phyloP scores from a whole-genome alignment of 2,797 vertebrate genomes.

The Carduelis carduelis region DNA sequence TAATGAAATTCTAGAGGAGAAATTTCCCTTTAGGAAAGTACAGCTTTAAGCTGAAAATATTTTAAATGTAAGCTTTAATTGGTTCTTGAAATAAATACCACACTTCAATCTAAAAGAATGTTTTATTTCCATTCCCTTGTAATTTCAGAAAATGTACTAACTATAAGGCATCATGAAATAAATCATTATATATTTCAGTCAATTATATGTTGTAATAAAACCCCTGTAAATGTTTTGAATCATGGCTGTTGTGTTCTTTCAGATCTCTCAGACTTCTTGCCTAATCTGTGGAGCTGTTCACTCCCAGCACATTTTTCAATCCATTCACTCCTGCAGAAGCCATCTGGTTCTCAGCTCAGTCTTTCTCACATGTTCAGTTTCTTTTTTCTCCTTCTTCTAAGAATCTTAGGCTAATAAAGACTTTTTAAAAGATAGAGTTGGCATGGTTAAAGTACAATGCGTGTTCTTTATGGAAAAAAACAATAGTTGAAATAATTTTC shows the following conservation, averaged over 20 bases:
- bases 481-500: neutral
- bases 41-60: neutral
- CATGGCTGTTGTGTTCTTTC: neutral
- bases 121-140: conserved; percentile 20
- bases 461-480: neutral
- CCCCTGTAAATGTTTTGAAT: conserved; percentile 29
- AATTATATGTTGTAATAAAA: conserved; percentile 51
- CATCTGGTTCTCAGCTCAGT: conserved; percentile 42
- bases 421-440: neutral
- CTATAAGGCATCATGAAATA: neutral
- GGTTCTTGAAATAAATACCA: neutral
- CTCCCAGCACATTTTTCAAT: conserved; percentile 6
- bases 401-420: neutral
- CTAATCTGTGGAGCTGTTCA: conserved; percentile 23
- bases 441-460: neutral
- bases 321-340: conserved; percentile 45
- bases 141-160: conserved; percentile 35
- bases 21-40: neutral
- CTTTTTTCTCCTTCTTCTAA: neutral
- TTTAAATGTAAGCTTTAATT: neutral
- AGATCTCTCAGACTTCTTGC: conserved; percentile 31
- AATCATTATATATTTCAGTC: conserved; percentile 9
- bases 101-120: neutral
- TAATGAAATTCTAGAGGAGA: neutral
- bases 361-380: neutral